Evolutionary conservation across 2,888 invertebrate genomes (phyloP).

Genomic region (Blastobasis lacticolella): DNA sequence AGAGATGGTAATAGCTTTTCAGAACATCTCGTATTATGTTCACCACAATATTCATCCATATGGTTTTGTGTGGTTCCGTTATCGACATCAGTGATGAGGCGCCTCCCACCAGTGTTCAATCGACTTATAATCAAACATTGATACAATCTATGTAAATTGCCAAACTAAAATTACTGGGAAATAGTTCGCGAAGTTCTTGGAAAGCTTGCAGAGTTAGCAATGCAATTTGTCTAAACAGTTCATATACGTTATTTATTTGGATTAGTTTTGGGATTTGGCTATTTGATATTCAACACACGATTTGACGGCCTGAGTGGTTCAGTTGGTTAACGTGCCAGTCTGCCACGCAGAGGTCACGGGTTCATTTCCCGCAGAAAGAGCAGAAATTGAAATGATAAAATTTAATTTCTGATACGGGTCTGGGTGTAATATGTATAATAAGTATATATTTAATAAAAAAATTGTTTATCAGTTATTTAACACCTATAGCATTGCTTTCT

Average conservation of each 20-base stretch:
- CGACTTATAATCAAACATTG: conserved; percentile 55
- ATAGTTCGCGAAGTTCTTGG: not conserved
- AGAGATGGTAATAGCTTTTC: too few relatives aligned
- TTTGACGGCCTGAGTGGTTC: not conserved
- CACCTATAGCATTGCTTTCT: too few relatives aligned
- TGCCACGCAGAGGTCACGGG: not conserved
- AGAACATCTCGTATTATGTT: not conserved
- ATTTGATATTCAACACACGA: not conserved
- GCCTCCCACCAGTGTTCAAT: conserved; percentile 38
- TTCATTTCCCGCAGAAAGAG: too few relatives aligned
- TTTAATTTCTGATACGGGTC: too few relatives aligned
- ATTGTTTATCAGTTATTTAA: too few relatives aligned
- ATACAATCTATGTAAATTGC: conserved; percentile 31
- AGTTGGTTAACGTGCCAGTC: not conserved
- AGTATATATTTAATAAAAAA: too few relatives aligned
- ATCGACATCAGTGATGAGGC: conserved; percentile 43
- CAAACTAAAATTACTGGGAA: conserved; percentile 1
- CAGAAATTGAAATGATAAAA: too few relatives aligned
- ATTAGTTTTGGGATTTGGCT: not conserved
- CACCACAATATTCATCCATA: conserved; percentile 13
- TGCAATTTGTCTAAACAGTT: not conserved
- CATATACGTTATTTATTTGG: not conserved
- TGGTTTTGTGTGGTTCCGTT: conserved; percentile 13
- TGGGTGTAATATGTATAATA: too few relatives aligned
- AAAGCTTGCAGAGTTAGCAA: not conserved